Conservation (phyloP, 2,113 vertebrate genomes). For the Lophura nycthemera region DNA sequence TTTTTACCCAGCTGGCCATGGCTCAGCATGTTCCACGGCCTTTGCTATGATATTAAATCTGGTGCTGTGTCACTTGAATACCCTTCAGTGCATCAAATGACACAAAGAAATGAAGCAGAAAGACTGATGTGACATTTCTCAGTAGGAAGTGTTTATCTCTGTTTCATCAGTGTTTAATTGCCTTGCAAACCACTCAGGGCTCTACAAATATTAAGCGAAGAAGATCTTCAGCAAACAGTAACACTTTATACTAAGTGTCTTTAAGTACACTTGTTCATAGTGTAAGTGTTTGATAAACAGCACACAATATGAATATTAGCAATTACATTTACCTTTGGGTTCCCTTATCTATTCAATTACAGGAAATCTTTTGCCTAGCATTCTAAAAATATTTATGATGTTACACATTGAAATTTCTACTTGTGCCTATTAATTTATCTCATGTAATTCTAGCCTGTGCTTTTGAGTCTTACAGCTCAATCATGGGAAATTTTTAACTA, state of each 20-base stretch:
- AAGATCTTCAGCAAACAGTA: constrained; percentile 48
- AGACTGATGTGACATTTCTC: constrained; percentile 64
- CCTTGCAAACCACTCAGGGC: constrained; percentile 62
- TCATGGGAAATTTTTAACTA: not conserved
- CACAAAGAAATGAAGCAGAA: constrained; percentile 61
- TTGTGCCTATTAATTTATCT: not conserved
- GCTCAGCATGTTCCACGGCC: not conserved
- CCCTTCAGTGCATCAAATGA: constrained; percentile 11
- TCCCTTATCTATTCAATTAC: not conserved
- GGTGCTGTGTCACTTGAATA: constrained; percentile 20
- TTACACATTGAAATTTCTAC: not conserved
- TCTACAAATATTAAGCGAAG: constrained; percentile 41
- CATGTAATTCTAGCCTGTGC: not conserved
- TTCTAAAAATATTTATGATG: not conserved
- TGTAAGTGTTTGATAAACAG: constrained; percentile 21
- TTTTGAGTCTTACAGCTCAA: not conserved
- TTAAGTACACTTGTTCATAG: constrained; percentile 25
- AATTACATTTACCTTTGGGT: not conserved
- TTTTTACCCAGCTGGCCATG: not conserved
- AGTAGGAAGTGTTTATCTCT: constrained; percentile 67
- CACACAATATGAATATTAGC: not conserved
- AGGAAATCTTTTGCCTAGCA: not conserved
- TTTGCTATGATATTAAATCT: constrained; percentile 7
- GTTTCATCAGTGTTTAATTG: constrained; percentile 64
- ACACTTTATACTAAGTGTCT: constrained; percentile 42